phyloP scores from a whole-genome alignment of 2,888 invertebrate species.

The Drosophila longiperda region DNA sequence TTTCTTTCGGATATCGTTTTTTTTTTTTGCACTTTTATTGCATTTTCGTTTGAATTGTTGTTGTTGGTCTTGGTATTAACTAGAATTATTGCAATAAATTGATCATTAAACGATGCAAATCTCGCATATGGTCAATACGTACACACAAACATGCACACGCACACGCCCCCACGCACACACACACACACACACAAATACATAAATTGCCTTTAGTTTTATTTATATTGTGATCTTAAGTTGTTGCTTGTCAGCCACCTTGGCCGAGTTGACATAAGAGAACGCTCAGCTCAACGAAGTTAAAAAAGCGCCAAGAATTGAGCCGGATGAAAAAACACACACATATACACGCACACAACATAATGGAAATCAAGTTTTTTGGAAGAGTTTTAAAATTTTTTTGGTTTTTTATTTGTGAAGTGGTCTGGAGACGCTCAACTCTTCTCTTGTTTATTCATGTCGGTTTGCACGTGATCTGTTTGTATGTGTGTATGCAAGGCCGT shows the following conservation, averaged over 20 bases:
- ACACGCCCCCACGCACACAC: constrained; percentile 1
- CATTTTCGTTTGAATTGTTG: constrained; percentile 60
- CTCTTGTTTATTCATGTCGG: constrained; percentile 36
- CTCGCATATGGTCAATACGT: constrained; percentile 56
- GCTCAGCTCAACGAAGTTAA: constrained; percentile 57
- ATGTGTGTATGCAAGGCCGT: not conserved
- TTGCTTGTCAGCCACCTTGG: constrained; percentile 64
- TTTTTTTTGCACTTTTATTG: constrained; percentile 52
- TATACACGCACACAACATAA: constrained; percentile 8
- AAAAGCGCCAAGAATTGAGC: constrained; percentile 40
- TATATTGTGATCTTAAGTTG: constrained; percentile 61
- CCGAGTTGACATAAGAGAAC: constrained; percentile 62
- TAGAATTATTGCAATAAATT: constrained; percentile 37
- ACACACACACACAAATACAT: constrained; percentile 13
- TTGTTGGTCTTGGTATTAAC: constrained; percentile 35
- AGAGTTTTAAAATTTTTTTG: constrained; percentile 40
- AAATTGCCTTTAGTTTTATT: constrained; percentile 44
- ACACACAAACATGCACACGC: constrained; percentile 1
- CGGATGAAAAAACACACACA: constrained; percentile 6
- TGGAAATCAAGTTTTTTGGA: constrained; percentile 55
- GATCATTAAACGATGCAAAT: constrained; percentile 47
- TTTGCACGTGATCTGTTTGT: not conserved
- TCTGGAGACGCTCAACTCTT: constrained; percentile 24
- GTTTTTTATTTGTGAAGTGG: constrained; percentile 19
- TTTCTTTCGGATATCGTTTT: constrained; percentile 11